Evolutionary conservation across 1,140 invertebrate species (phyloP).

Genomic region (Drosophila lini): DNA sequence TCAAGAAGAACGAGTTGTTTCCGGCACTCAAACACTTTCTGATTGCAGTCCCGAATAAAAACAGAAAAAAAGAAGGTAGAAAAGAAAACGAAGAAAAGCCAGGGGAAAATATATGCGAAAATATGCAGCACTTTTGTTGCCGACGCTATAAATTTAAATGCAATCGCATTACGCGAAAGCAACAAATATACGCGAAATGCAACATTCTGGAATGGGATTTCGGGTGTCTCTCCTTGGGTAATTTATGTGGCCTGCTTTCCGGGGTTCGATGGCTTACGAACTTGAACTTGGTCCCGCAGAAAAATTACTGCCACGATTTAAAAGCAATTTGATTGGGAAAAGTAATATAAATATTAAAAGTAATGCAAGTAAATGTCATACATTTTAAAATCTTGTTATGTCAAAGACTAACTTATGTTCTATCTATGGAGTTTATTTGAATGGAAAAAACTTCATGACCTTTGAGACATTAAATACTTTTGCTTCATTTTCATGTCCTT

Average conservation of each 20-base stretch:
- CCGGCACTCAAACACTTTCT: slow-evolving; percentile 74
- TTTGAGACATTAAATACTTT: background rate
- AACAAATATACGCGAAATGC: slow-evolving; percentile 46
- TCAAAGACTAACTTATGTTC: no score
- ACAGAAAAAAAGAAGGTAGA: background rate
- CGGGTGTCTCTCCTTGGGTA: slow-evolving; percentile 4
- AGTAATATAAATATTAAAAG: background rate
- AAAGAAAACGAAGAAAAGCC: slow-evolving; percentile 2
- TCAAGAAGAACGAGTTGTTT: slow-evolving; percentile 78
- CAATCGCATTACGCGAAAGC: slow-evolving; percentile 60
- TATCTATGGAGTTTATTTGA: no score
- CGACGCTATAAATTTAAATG: slow-evolving; percentile 66
- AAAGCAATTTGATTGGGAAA: background rate
- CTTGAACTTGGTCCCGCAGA: slow-evolving; percentile 8
- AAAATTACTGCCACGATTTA: background rate
- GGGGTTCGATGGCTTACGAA: slow-evolving; percentile 8
- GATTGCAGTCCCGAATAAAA: slow-evolving; percentile 57
- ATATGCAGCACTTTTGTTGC: slow-evolving; percentile 45
- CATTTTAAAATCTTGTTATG: no score
- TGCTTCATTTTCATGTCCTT: background rate
- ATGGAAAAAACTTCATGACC: background rate
- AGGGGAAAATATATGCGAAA: slow-evolving; percentile 22
- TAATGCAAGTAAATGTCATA: no score
- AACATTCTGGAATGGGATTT: slow-evolving; percentile 29
- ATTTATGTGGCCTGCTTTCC: slow-evolving; percentile 39